Evolutionary conservation across 2,113 vertebrate species (phyloP), one percentile per base, ranked within the genome.

Genomic region (Corvus hawaiiensis): DNA sequence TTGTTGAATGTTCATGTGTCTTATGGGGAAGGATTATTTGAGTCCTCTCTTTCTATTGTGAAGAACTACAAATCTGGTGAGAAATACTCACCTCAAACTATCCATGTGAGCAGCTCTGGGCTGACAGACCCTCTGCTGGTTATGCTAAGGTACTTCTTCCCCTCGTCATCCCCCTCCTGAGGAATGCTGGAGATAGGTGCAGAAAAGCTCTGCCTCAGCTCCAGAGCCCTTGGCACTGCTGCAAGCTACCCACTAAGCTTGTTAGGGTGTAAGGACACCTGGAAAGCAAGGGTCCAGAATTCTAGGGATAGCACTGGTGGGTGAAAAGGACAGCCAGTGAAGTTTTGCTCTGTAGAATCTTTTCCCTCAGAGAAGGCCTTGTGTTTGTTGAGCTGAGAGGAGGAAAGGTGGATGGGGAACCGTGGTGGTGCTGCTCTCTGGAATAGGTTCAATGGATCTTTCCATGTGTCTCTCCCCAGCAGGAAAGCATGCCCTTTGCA

Each of bases 401-500:
- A 85, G 54, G n/a, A 63, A 84, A 83, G 64, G 19, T 35, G 9
- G 61, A 86, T 14, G 43, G 22, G 48, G 49, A 88, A 20, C 14
- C 44, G 24, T 30, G 22, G 52, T 19, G 32, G 24, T 84, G 76
- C 48, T 85, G 20, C 35, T 68, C 43, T 77, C 49, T 93, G 81
- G 52, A 92, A 64, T n/a, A 58, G 39, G 71, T 58, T 96, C 84
- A 95, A 33, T 52, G 95, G 71, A 46, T 95, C 59, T 97, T 75
- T 91, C 89, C 84, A 28, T 16, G 0, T 83, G 55, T 93, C 81
- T 97, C 66, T 93, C 58, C 94, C 90, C 92, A 98, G 98, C 98
- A 99, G 99, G 99, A 99, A 97, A 98, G 98, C 80, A 99, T 99
- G 99, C 99, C 99, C 67, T 99, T 99, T 30, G 99, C 99, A 27